Conservation (phyloP, 2,888 invertebrate genomes). For the Elaeidobius kamerunicus region DNA sequence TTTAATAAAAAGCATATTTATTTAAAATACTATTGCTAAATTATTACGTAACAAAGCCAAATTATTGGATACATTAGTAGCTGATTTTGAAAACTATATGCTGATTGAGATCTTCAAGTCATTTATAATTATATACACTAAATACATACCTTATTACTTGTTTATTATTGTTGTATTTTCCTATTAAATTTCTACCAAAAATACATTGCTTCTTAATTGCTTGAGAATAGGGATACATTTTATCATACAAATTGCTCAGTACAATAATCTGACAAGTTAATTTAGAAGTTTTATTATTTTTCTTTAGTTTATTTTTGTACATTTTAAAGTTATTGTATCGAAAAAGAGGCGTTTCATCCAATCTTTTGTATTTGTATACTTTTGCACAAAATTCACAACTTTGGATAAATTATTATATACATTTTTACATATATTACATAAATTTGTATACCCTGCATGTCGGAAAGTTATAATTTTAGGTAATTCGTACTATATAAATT, state of each 20-base stretch:
- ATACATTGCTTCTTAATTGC: conserved; percentile 29
- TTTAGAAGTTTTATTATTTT: neutral
- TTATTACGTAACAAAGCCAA: neutral
- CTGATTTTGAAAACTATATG: neutral
- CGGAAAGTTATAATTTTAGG: too few relatives aligned
- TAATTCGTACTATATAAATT: too few relatives aligned
- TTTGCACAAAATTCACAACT: too few relatives aligned
- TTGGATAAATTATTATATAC: conserved; percentile 7
- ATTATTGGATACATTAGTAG: neutral
- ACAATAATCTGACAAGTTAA: neutral
- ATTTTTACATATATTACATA: conserved; percentile 1
- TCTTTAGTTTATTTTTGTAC: neutral
- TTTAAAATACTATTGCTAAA: too few relatives aligned
- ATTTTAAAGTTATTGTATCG: neutral
- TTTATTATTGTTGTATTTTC: conserved; percentile 15
- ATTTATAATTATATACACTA: conserved; percentile 3
- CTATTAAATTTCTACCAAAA: conserved; percentile 9
- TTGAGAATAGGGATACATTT: conserved; percentile 3
- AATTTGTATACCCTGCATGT: conserved; percentile 11
- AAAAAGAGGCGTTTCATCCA: conserved; percentile 9
- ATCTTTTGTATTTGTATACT: conserved; percentile 4
- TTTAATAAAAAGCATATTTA: neutral
- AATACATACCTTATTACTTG: neutral
- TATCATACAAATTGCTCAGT: neutral
- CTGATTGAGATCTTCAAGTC: neutral